Conservation (phyloP, 1,140 invertebrate species). For the Ceratosolen solmsi region DNA sequence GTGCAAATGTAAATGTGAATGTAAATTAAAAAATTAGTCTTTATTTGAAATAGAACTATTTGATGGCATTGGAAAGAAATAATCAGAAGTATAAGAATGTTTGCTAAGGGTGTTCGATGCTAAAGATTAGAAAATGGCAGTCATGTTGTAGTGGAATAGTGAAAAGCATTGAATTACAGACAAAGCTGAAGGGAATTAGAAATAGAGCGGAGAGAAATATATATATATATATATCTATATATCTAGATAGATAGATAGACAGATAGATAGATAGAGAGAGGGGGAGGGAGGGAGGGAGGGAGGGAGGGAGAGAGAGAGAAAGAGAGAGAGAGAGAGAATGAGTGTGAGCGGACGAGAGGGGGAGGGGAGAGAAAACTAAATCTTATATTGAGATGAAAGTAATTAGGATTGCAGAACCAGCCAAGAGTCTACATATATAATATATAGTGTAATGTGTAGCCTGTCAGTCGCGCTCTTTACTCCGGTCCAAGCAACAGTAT, state of each 20-base stretch:
- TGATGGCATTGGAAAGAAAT: neutral
- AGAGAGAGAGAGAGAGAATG: neutral
- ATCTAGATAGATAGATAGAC: no score
- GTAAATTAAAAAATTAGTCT: no score
- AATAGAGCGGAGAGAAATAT: no score
- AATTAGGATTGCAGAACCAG: conserved; percentile 62
- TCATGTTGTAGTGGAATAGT: conserved; percentile 55
- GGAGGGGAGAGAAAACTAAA: conserved; percentile 55
- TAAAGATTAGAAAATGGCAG: conserved; percentile 65
- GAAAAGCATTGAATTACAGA: conserved; percentile 68
- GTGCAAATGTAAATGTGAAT: no score
- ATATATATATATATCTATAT: no score
- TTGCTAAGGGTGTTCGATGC: conserved; percentile 37
- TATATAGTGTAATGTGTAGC: conserved; percentile 62
- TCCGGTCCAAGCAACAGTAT: neutral
- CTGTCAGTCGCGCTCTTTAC: conserved; percentile 54
- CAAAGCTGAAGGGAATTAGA: neutral
- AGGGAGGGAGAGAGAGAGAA: neutral
- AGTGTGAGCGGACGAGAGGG: neutral
- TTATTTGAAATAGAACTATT: no score
- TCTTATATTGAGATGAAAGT: conserved; percentile 58
- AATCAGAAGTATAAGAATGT: neutral
- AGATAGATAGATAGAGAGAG: neutral
- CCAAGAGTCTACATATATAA: conserved; percentile 65
- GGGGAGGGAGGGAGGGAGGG: neutral